Evolutionary conservation across 1,140 invertebrate species (phyloP).

Genomic region (Saccostrea cuccullata): DNA sequence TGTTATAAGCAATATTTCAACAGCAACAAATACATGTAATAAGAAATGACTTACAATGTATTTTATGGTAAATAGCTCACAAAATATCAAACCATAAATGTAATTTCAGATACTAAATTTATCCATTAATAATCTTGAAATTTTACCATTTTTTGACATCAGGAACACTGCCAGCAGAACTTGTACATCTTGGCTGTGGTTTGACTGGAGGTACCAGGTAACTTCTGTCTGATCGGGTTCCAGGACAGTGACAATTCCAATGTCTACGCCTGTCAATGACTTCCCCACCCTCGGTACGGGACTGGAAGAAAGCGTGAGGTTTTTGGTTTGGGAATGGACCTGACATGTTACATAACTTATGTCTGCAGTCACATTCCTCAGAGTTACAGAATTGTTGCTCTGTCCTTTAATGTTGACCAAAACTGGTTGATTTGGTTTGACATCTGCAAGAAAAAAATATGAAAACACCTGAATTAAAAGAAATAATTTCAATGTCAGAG

Average conservation of each 20-base stretch:
- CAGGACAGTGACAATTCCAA: slow-evolving; percentile 4
- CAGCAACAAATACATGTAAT: too few relatives aligned
- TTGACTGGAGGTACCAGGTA: slow-evolving; percentile 39
- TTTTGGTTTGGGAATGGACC: not conserved
- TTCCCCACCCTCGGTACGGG: not conserved
- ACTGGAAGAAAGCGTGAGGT: not conserved
- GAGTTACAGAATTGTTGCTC: not conserved
- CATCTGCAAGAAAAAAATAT: not conserved
- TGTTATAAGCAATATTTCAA: too few relatives aligned
- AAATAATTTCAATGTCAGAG: too few relatives aligned
- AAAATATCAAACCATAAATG: too few relatives aligned
- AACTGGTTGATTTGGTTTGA: not conserved
- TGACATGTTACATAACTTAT: slow-evolving; percentile 27
- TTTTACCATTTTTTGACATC: slow-evolving; percentile 27
- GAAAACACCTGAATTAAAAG: not conserved
- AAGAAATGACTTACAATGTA: too few relatives aligned
- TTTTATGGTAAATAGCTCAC: too few relatives aligned
- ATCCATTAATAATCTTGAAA: not conserved
- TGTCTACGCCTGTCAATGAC: not conserved
- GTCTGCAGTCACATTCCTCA: slow-evolving; percentile 6
- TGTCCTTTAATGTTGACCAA: not conserved
- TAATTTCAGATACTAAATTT: not conserved
- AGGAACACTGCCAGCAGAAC: not conserved
- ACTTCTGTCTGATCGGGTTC: slow-evolving; percentile 22
- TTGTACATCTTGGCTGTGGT: not conserved